These are phyloP conservation scores for Boulengeromyrus knoepffleri DNA, from an alignment of 2,113 vertebrate genomes.

Conservation along the genomic window DNA sequence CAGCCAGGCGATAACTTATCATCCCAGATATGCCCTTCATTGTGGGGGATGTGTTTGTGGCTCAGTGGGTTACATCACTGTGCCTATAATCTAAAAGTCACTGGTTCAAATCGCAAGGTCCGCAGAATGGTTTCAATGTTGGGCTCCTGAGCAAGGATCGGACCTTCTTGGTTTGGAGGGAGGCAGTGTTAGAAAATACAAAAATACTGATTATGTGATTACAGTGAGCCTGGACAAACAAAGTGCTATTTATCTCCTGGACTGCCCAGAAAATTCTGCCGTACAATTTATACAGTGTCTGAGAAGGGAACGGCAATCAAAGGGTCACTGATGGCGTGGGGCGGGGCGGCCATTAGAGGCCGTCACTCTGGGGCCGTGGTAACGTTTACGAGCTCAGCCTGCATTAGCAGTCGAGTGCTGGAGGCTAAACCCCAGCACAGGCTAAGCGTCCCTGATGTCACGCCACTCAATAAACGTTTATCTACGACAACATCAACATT, in stretches of 20 bases:
- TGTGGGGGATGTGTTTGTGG: not conserved
- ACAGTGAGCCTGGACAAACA: not conserved
- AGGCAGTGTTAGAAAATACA: not conserved
- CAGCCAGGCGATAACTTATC: not conserved
- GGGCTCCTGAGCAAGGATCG: not conserved
- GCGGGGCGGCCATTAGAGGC: not conserved
- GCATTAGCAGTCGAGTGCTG: not conserved
- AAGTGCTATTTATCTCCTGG: not conserved
- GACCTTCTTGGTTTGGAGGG: not conserved
- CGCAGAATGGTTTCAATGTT: not conserved
- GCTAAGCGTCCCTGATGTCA: not conserved
- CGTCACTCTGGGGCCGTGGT: constrained; percentile 5
- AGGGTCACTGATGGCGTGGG: not conserved
- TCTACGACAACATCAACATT: not conserved
- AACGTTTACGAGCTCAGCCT: constrained; percentile 9
- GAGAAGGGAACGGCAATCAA: constrained; percentile 5
- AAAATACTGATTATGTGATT: not conserved
- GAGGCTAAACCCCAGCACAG: not conserved
- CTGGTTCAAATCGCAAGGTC: not conserved
- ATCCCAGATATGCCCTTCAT: not conserved
- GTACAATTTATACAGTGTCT: constrained; percentile 1
- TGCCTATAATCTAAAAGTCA: not conserved
- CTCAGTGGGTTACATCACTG: not conserved
- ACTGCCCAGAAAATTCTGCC: not conserved
- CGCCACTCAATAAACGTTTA: not conserved